Evolutionary conservation across 2,888 invertebrate species (phyloP), one percentile per base, ranked within the genome.

Genomic region (Noctuana brunneofusca): DNA sequence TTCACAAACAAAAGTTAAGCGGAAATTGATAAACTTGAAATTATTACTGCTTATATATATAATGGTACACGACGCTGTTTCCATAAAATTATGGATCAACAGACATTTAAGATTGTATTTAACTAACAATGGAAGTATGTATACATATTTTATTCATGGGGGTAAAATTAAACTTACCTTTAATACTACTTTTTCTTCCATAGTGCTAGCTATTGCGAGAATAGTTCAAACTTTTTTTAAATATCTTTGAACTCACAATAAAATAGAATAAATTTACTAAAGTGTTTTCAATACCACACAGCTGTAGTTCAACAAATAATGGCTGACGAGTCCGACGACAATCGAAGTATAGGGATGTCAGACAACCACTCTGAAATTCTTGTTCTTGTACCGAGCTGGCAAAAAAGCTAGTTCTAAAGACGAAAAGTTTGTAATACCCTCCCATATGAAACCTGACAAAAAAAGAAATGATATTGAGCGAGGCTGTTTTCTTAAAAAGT

Each of bases 81-180:
- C 2, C 8, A 6, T 32, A 32, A 41, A 41, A 0, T 41, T 16
- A 41, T 41, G 14, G 38, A 16, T 41, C 16, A 41, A 41, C 3
- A 32, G 11, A 41, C 38, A 16, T 41, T 41, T 41, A 2, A 16
- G 41, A 16, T 16, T 8, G 16, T 8, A 41, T n/a, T n/a, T n/a
- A 41, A 41, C 16, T 41, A 41, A 41, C 41, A 41, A 41, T 41
- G 41, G 41, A 41, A 41, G 16, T 27, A n/a, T n/a, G n/a, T 41
- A 16, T 41, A 16, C 16, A 8, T 41, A 41, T 14, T 16, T 41
- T 41, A 9, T 41, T 41, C 9, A 41, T 41, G 16, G 16, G 41
- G 16, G 16, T 16, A 41, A 41, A 9, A 2, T 16, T 16, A 16
- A 9, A 16, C 41, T 41, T 41, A 41, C 41, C 16, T 41, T 41